These are phyloP conservation scores for Gryllus bimaculatus DNA, from an alignment of 1,140 invertebrate species.

Conservation along the genomic window DNA sequence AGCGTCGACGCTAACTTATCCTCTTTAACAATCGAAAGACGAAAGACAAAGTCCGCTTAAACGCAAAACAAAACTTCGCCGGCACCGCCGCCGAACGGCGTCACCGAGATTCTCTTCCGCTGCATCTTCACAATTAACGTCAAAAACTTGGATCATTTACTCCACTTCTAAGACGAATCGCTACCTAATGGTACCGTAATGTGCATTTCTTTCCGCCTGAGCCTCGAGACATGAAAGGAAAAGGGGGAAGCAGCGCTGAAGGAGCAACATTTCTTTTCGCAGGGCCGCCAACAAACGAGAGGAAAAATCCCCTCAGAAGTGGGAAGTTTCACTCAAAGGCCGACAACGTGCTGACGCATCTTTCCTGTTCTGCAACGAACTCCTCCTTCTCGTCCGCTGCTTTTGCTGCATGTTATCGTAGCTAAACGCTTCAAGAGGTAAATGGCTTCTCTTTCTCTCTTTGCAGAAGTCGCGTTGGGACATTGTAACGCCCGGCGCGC, in stretches of 20 bases:
- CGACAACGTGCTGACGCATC: neutral
- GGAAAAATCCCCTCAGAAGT: neutral
- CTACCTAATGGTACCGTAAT: neutral
- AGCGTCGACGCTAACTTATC: neutral
- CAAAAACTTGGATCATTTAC: slow-evolving; percentile 5
- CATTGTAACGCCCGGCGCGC: neutral
- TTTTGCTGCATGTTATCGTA: neutral
- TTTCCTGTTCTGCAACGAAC: neutral
- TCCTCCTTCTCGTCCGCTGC: neutral
- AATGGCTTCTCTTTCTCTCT: neutral
- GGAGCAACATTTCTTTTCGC: neutral
- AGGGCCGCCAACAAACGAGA: neutral
- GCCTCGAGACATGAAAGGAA: neutral
- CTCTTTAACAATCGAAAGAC: neutral
- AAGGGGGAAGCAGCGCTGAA: neutral
- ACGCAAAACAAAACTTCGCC: neutral
- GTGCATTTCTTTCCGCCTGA: neutral
- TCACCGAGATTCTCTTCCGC: neutral
- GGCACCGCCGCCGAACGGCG: neutral
- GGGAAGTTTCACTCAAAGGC: neutral
- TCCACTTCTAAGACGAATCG: neutral
- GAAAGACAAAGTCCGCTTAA: neutral
- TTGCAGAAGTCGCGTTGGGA: neutral
- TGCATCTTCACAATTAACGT: neutral
- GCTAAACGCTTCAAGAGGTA: neutral